Percentiles rank a stretch among this genome's conserved stretches.
Evolutionary conservation across 2,113 vertebrate genomes (phyloP).

Genomic region (Deroptyus accipitrinus): DNA sequence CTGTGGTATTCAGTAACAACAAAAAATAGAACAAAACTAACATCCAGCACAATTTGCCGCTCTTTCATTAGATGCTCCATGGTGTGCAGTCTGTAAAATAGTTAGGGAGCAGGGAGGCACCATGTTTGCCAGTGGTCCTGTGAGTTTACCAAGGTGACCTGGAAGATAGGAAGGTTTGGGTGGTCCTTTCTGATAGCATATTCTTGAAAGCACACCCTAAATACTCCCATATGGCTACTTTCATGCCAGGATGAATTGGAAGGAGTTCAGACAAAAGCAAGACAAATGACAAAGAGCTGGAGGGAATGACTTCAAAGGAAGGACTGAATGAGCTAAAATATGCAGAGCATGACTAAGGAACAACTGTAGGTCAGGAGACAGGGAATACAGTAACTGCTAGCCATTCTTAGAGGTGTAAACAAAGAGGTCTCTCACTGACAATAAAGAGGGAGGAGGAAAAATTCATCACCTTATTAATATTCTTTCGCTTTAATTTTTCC

Average conservation of each 20-base stretch:
- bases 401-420: neutral
- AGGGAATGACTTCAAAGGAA: constrained; percentile 43
- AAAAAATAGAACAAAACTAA: neutral
- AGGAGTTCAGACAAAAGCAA: constrained; percentile 10
- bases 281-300: constrained; percentile 4
- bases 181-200: neutral
- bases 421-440: neutral
- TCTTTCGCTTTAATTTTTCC: neutral
- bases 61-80: neutral
- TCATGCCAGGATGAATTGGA: neutral
- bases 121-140: neutral
- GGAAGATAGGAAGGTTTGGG: neutral
- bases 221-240: neutral
- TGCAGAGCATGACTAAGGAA: neutral
- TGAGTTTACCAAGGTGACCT: neutral
- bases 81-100: neutral
- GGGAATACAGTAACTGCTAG: neutral
- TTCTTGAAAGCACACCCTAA: neutral
- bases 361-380: neutral
- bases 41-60: neutral
- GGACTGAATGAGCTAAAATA: constrained; percentile 34
- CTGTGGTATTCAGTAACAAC: neutral
- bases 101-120: neutral
- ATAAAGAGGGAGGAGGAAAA: neutral
- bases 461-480: neutral